These are phyloP conservation scores for Nephrocerus scutellatus DNA, from an alignment of 2,888 invertebrate genomes.

Conservation along the genomic window DNA sequence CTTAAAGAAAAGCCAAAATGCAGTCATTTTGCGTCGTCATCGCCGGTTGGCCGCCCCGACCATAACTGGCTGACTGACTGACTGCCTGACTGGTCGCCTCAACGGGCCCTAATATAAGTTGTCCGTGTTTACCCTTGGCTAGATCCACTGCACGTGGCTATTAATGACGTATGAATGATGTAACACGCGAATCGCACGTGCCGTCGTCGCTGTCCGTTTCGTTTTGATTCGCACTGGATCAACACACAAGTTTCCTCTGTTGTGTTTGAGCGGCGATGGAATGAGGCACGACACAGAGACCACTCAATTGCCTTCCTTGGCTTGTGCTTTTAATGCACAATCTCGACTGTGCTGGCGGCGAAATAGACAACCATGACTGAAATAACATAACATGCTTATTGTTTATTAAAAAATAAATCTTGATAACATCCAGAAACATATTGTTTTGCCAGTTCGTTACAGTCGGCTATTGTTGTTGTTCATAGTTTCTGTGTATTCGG, in stretches of 20 bases:
- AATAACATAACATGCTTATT: conserved; percentile 7
- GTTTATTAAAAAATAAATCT: conserved; percentile 3
- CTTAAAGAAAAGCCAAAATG: conserved; percentile 30
- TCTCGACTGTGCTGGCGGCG: background rate
- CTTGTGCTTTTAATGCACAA: conserved; percentile 4
- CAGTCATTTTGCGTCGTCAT: conserved; percentile 11
- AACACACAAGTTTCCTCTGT: too few relatives aligned
- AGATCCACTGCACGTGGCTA: conserved; percentile 42
- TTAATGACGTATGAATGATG: conserved; percentile 50
- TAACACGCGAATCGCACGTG: conserved; percentile 48
- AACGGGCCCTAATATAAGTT: conserved; percentile 16
- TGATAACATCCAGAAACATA: conserved; percentile 22
- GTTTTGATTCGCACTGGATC: too few relatives aligned
- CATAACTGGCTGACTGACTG: conserved; percentile 15
- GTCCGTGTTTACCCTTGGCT: conserved; percentile 23
- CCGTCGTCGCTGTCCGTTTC: too few relatives aligned
- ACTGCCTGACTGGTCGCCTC: conserved; percentile 26
- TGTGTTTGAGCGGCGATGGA: too few relatives aligned
- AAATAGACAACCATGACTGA: conserved; percentile 5
- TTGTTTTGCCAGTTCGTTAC: conserved; percentile 16
- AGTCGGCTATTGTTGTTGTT: conserved; percentile 2
- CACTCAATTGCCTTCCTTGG: conserved; percentile 10
- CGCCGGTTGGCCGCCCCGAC: conserved; percentile 3
- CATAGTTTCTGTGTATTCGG: too few relatives aligned
- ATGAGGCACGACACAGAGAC: conserved; percentile 18